Evolutionary conservation across 2,113 vertebrate species (phyloP).

Genomic region (Cyanocitta stelleri): DNA sequence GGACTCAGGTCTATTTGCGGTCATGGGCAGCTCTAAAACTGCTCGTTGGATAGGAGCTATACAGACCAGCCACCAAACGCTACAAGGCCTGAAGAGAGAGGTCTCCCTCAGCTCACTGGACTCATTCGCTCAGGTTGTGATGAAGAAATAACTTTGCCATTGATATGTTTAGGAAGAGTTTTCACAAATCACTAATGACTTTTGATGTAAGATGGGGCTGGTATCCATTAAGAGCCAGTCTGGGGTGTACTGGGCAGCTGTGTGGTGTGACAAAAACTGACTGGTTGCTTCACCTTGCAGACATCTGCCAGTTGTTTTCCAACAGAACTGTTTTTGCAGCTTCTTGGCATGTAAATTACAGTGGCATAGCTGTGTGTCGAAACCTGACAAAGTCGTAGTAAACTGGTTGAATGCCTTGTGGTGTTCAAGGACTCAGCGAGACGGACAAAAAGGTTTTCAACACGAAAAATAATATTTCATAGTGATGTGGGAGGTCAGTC

Average conservation of each 20-base stretch:
- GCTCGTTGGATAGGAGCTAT: not conserved
- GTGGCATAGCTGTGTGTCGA: not conserved
- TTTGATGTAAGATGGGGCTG: not conserved
- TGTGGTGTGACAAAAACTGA: not conserved
- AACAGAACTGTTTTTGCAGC: not conserved
- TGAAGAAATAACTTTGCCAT: not conserved
- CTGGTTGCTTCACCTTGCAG: slow-evolving; percentile 5
- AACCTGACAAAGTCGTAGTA: not conserved
- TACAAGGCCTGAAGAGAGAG: not conserved
- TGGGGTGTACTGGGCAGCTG: not conserved
- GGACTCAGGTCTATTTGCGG: fast-evolving
- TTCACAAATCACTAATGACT: not conserved
- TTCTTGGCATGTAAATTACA: not conserved
- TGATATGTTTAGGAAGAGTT: not conserved
- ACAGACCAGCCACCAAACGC: not conserved
- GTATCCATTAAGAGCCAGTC: not conserved
- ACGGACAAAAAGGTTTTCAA: not conserved
- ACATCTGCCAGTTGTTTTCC: not conserved
- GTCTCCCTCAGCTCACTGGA: not conserved
- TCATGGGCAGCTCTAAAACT: not conserved
- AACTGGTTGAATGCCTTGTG: not conserved
- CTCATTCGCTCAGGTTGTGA: not conserved
- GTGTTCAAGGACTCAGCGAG: not conserved
- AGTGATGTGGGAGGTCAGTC: not conserved
- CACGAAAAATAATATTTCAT: not conserved